phyloP scores from a whole-genome alignment of 2,113 vertebrate species.

The Lucifuga dentata region DNA sequence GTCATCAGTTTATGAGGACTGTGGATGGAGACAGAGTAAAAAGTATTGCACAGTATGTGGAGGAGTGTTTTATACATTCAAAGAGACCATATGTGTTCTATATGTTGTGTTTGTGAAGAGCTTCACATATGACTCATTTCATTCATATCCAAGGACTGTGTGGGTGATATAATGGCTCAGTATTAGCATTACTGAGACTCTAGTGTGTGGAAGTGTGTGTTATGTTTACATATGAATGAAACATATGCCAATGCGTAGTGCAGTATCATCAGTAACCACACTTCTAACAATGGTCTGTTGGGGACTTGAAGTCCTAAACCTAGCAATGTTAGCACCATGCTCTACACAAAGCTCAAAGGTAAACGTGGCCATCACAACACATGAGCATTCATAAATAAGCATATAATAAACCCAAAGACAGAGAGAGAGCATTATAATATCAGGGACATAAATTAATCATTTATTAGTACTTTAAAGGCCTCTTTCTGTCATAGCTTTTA shows the following conservation, averaged over 20 bases:
- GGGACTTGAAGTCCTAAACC: neutral
- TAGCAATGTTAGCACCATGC: neutral
- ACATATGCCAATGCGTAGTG: slow-evolving; percentile 40
- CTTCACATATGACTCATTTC: slow-evolving; percentile 60
- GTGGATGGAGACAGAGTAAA: neutral
- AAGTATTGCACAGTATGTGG: slow-evolving; percentile 18
- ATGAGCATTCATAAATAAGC: slow-evolving; percentile 19
- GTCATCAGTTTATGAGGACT: neutral
- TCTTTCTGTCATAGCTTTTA: neutral
- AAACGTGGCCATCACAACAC: neutral
- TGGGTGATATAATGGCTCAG: slow-evolving; percentile 54
- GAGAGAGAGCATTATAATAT: slow-evolving; percentile 18
- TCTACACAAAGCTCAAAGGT: neutral
- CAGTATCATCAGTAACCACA: slow-evolving; percentile 20
- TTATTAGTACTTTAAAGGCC: slow-evolving; percentile 5
- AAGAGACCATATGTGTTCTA: slow-evolving; percentile 44
- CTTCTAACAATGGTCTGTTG: neutral
- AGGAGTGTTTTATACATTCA: slow-evolving; percentile 24
- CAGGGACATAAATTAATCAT: slow-evolving; percentile 10
- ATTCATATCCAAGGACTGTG: slow-evolving; percentile 57
- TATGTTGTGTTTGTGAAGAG: slow-evolving; percentile 30
- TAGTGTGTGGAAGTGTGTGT: slow-evolving; percentile 41
- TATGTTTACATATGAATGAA: slow-evolving; percentile 54
- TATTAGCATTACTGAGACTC: slow-evolving; percentile 49
- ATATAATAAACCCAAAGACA: slow-evolving; percentile 17